Evolutionary conservation across 2,797 vertebrate species (phyloP).

Genomic region (Numenius phaeopus): DNA sequence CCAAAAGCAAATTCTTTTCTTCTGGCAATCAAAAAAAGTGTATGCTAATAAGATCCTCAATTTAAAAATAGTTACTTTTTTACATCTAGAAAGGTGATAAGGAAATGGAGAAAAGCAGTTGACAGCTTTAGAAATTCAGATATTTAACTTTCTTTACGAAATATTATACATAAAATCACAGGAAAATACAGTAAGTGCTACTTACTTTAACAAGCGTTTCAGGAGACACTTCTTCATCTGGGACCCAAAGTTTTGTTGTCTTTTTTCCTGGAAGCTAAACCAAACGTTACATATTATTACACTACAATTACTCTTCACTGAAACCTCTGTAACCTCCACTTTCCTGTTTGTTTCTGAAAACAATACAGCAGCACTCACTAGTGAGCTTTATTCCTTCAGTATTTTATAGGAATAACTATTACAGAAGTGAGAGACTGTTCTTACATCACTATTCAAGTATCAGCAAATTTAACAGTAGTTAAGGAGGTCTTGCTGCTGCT

Average conservation of each 20-base stretch:
- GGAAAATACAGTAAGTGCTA: background rate
- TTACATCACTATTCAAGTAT: background rate
- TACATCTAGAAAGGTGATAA: background rate
- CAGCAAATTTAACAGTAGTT: background rate
- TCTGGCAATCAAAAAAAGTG: background rate
- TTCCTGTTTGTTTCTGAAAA: background rate
- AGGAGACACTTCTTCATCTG: constrained; percentile 95
- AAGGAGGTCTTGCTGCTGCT: background rate
- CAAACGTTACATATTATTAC: constrained; percentile 44
- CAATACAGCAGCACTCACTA: background rate
- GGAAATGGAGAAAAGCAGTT: background rate
- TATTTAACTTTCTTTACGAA: background rate
- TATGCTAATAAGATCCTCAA: background rate
- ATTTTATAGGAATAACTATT: background rate
- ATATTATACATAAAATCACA: background rate
- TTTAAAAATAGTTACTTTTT: background rate
- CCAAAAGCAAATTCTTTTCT: background rate
- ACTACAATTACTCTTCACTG: background rate
- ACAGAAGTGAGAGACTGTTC: background rate
- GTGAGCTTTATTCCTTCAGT: background rate
- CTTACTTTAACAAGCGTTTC: constrained; percentile 96
- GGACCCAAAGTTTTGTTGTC: constrained; percentile 96
- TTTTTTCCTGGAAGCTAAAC: constrained; percentile 95
- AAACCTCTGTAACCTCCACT: background rate
- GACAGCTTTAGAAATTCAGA: background rate